These are phyloP conservation scores for Ips nitidus DNA, from an alignment of 1,140 invertebrate genomes.

Conservation along the genomic window DNA sequence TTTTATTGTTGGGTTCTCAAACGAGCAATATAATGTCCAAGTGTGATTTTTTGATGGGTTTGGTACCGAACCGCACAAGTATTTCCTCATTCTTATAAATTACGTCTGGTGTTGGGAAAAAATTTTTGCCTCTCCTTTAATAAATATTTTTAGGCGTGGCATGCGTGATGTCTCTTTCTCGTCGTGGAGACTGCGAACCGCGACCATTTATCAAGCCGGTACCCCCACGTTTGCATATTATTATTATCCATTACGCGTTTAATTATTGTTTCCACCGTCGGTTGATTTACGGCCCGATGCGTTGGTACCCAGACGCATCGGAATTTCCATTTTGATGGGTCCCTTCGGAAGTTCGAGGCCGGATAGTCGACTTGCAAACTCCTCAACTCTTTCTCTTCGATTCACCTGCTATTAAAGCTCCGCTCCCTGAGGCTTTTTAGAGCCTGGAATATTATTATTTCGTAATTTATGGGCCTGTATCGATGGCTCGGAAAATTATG, in stretches of 20 bases:
- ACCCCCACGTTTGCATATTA: conserved; percentile 21
- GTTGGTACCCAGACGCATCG: background rate
- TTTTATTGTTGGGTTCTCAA: no score
- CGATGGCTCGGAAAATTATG: conserved; percentile 42
- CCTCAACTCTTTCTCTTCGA: background rate
- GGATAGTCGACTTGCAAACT: no score
- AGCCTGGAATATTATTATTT: conserved; percentile 36
- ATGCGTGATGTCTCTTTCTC: conserved; percentile 21
- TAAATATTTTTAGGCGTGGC: conserved; percentile 22
- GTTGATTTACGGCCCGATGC: conserved; percentile 11
- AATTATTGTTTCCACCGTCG: conserved; percentile 17
- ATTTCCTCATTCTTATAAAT: conserved; percentile 15
- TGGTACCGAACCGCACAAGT: background rate
- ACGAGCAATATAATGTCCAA: background rate
- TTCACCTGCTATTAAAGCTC: background rate
- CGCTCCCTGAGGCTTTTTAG: background rate
- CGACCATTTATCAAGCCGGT: conserved; percentile 15
- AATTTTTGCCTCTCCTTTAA: conserved; percentile 8
- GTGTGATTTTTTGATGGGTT: background rate
- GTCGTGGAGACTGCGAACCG: conserved; percentile 3
- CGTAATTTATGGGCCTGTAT: conserved; percentile 39
- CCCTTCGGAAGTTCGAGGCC: no score
- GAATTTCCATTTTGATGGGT: background rate
- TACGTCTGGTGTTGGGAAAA: background rate
- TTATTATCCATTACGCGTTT: conserved; percentile 21